phyloP scores from a whole-genome alignment of 2,797 vertebrate species.

The Betta splendens region DNA sequence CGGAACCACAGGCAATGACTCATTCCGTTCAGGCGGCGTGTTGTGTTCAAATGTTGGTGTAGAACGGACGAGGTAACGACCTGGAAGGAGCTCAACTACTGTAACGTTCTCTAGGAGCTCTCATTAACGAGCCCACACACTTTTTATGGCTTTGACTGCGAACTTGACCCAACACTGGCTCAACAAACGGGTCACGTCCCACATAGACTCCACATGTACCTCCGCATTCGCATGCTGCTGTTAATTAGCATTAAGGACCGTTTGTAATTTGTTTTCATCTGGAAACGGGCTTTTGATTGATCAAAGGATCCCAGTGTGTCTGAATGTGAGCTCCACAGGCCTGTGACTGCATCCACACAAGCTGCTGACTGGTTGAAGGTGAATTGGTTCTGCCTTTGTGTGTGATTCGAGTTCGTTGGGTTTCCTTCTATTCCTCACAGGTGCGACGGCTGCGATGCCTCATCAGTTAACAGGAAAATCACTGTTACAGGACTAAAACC shows the following conservation, averaged over 20 bases:
- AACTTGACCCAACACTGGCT: conserved; percentile 3
- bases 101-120: conserved; percentile 1
- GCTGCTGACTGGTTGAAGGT: background rate
- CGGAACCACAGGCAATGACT: conserved; percentile 24
- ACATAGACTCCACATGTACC: background rate
- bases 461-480: too few species aligned
- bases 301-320: background rate
- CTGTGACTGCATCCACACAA: background rate
- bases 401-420: too few species aligned
- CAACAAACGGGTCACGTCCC: background rate
- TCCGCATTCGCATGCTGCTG: background rate
- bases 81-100: conserved; percentile 1
- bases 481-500: too few species aligned
- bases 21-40: background rate
- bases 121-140: conserved; percentile 30
- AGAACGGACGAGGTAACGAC: conserved; percentile 8
- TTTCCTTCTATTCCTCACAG: too few species aligned
- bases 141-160: conserved; percentile 3
- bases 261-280: conserved; percentile 16
- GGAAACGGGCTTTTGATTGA: conserved; percentile 15
- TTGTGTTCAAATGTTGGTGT: background rate
- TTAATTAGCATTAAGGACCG: conserved; percentile 7
- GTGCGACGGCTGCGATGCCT: too few species aligned
- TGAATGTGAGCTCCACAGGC: conserved; percentile 25
- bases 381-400: too few species aligned